Conservation (phyloP, 2,888 invertebrate genomes). For the Himalopsyche anomala region DNA sequence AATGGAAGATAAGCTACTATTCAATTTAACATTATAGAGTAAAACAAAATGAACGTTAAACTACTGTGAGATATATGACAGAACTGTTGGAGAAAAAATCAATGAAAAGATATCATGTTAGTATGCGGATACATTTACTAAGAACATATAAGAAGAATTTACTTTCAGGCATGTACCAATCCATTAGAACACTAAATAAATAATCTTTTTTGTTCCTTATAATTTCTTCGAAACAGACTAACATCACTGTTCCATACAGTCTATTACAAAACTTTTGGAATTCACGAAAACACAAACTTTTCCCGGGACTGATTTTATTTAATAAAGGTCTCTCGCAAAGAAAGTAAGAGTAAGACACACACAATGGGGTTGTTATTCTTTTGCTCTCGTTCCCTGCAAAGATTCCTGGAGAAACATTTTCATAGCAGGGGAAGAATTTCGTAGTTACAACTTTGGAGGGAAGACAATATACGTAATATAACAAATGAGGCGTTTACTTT, state of each 20-base stretch:
- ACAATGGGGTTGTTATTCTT: neutral
- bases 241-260: neutral
- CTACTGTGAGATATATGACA: too few relatives aligned
- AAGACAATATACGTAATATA: neutral
- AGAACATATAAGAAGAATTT: too few relatives aligned
- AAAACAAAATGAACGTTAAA: too few relatives aligned
- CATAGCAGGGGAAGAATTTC: neutral
- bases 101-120: too few relatives aligned
- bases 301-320: neutral
- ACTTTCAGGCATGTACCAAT: too few relatives aligned
- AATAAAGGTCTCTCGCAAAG: neutral
- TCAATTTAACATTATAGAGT: too few relatives aligned
- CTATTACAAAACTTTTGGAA: conserved; percentile 5
- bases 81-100: too few relatives aligned
- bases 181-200: too few relatives aligned
- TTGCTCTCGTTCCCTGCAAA: neutral
- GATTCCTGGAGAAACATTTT: conserved; percentile 9
- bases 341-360: neutral
- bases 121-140: too few relatives aligned
- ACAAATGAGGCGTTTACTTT: neutral
- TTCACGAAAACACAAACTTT: neutral
- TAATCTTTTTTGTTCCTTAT: too few relatives aligned
- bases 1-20: too few relatives aligned
- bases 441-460: neutral
- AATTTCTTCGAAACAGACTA: neutral